Percentiles rank a stretch among this genome's conserved stretches.
Evolutionary conservation across 2,888 invertebrate species (phyloP).

Genomic region (Heterodera filipjevi): DNA sequence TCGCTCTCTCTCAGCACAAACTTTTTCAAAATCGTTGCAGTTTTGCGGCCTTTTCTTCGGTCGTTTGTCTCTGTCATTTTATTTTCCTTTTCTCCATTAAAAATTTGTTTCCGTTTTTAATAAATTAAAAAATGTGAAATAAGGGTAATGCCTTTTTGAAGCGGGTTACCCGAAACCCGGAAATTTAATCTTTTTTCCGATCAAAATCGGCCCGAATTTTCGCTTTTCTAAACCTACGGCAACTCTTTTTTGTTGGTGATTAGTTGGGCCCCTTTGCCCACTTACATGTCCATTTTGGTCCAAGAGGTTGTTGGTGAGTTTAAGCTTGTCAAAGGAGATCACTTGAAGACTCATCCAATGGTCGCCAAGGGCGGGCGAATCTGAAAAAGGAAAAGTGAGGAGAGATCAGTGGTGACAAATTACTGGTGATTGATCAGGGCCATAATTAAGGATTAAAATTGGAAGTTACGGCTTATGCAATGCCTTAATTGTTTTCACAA

Average conservation of each 20-base stretch:
- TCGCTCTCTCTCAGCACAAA: not conserved
- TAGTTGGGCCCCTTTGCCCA: slow-evolving; percentile 49
- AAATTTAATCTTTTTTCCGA: too few relatives aligned
- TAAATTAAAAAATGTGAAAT: too few relatives aligned
- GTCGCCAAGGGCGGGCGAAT: slow-evolving; percentile 90
- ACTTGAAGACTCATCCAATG: slow-evolving; percentile 84
- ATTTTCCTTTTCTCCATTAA: not conserved
- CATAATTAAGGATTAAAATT: too few relatives aligned
- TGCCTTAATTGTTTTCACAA: not conserved
- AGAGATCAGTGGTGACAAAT: not conserved
- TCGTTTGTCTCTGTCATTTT: not conserved
- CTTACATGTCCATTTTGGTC: slow-evolving; percentile 91
- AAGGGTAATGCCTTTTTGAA: too few relatives aligned
- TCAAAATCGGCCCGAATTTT: too few relatives aligned
- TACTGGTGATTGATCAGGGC: not conserved
- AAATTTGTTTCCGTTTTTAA: not conserved
- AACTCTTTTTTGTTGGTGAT: too few relatives aligned
- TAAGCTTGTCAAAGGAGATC: slow-evolving; percentile 94
- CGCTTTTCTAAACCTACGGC: too few relatives aligned
- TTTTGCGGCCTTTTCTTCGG: too few relatives aligned
- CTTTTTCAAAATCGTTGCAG: not conserved
- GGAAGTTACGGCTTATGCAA: too few relatives aligned
- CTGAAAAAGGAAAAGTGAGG: slow-evolving; percentile 73
- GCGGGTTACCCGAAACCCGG: too few relatives aligned
- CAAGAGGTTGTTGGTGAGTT: slow-evolving; percentile 96